Conservation (phyloP, 2,888 invertebrate genomes). For the Xestoiulus laeticollis region DNA sequence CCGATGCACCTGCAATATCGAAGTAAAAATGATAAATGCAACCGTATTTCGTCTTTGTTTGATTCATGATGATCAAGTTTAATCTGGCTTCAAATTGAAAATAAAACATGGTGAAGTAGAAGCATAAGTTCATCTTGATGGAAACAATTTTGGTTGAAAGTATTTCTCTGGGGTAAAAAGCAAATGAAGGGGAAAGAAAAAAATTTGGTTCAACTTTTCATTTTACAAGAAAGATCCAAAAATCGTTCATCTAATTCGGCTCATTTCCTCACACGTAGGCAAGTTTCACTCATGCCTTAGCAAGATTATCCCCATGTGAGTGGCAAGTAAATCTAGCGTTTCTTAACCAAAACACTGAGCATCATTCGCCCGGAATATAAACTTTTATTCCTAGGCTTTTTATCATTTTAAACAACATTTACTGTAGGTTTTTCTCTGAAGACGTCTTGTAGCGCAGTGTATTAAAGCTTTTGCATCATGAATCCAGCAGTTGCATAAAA, state of each 20-base stretch:
- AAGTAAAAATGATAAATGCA: too few relatives aligned
- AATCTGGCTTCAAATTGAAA: too few relatives aligned
- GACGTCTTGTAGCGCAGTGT: background rate
- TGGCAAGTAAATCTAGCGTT: conserved; percentile 21
- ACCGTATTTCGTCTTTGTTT: too few relatives aligned
- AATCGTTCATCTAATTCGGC: background rate
- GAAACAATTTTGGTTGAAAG: background rate
- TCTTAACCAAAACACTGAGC: background rate
- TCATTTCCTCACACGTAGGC: conserved; percentile 1
- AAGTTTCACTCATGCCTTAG: background rate
- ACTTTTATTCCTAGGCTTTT: background rate
- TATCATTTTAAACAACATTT: background rate
- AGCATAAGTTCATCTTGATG: background rate
- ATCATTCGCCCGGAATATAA: background rate
- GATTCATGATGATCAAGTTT: too few relatives aligned
- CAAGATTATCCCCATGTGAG: background rate
- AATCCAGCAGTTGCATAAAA: background rate
- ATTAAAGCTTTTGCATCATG: background rate
- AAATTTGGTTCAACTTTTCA: background rate
- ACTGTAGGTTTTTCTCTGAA: background rate
- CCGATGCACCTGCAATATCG: too few relatives aligned
- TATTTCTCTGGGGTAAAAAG: background rate
- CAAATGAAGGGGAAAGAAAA: background rate
- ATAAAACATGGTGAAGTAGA: too few relatives aligned
- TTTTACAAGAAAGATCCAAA: background rate